Percentiles rank a stretch among this genome's conserved stretches.
Conservation (phyloP, 2,888 invertebrate genomes). For the Tenodera sinensis region DNA sequence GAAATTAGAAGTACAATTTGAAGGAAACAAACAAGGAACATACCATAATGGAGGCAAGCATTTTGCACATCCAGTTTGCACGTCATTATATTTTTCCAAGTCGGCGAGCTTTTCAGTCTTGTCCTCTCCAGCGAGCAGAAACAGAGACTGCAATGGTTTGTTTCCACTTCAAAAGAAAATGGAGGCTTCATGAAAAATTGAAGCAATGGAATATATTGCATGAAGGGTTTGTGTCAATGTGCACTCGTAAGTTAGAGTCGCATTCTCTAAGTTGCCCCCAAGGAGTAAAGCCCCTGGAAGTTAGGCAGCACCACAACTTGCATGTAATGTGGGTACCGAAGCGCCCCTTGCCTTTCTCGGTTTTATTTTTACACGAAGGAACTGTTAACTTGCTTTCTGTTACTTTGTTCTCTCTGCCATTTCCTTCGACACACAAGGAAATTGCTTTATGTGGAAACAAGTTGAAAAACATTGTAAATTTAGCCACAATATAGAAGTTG, state of each 20-base stretch:
- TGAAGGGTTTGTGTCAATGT: neutral
- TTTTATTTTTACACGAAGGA: neutral
- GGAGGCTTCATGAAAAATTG: neutral
- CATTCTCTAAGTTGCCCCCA: neutral
- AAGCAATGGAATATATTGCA: neutral
- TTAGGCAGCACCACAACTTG: neutral
- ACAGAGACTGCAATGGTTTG: neutral
- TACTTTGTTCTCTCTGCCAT: neutral
- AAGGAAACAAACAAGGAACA: neutral
- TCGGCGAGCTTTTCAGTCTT: neutral
- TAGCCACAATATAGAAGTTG: neutral
- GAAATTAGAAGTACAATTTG: neutral
- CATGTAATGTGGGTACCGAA: neutral
- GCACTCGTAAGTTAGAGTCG: neutral
- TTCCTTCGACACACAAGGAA: neutral
- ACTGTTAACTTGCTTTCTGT: neutral
- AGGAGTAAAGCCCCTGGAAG: neutral
- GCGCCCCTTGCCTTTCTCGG: neutral
- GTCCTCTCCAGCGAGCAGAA: neutral
- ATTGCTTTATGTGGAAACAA: neutral
- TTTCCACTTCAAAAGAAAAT: neutral
- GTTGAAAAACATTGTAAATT: neutral
- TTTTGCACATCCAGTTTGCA: neutral
- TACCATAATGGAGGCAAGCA: neutral
- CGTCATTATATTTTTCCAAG: neutral